Conservation (phyloP, 2,888 invertebrate genomes). For the Nipponacmea schrenckii region DNA sequence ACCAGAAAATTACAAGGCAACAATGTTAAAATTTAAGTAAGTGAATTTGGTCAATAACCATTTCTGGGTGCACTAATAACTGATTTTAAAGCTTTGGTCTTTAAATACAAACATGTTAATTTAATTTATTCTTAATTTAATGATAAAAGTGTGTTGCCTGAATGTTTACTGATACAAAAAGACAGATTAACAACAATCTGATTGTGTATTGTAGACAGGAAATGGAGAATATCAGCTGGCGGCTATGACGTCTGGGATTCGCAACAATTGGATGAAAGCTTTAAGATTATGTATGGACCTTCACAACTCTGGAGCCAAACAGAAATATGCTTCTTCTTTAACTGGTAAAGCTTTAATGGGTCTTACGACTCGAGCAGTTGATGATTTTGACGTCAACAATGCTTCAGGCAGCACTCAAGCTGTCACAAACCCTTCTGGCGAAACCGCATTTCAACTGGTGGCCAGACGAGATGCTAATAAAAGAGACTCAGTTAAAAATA, state of each 20-base stretch:
- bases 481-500: constrained; percentile 25
- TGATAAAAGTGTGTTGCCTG: no score
- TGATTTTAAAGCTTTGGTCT: no score
- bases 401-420: constrained; percentile 26
- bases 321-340: constrained; percentile 27
- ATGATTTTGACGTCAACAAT: constrained; percentile 46
- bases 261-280: constrained; percentile 91
- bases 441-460: constrained; percentile 38
- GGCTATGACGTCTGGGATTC: constrained; percentile 89
- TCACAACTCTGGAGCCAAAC: constrained; percentile 34
- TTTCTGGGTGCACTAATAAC: no score
- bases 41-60: no score
- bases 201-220: constrained; percentile 75
- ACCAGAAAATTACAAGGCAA: no score
- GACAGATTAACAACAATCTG: no score
- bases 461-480: constrained; percentile 23
- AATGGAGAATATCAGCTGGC: constrained; percentile 84
- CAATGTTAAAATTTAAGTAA: no score
- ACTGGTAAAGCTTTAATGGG: constrained; percentile 24
- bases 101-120: no score
- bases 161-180: no score
- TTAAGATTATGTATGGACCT: constrained; percentile 60
- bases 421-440: constrained; percentile 33
- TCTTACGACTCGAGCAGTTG: constrained; percentile 37
- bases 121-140: no score